Base-by-base conservation (phyloP, 2,113 vertebrate species). In the Hipposideros armiger region DNA sequence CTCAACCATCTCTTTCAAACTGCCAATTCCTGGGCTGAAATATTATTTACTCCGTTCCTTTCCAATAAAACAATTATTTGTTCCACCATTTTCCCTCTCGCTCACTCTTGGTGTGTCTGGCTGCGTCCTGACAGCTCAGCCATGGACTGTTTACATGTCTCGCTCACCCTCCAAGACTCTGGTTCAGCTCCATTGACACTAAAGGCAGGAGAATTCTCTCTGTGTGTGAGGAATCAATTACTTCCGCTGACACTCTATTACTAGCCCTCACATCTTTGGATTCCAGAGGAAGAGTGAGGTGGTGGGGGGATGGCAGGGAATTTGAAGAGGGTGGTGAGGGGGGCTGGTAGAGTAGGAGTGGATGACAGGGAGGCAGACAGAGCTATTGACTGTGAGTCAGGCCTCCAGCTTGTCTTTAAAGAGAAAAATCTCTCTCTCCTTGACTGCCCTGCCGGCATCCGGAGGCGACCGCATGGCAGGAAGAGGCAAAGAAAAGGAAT, bases 161-260 rank as follows among this genome's bases (percentile, higher is more conserved):
- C 95, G 96, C 98, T 98, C 96, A 97, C 97, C 97, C 98, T 98
- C 97, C 98, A 96, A 97, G 94, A 96, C 96, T 98, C 94, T 80
- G 97, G 98, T 98, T 98, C 98, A 98, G 98, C 98, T 98, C 98
- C 98, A 98, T 91, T 98, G 98, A 98, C 98, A 98, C 97, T 40
- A 89, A 97, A 98, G 98, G 98, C 98, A 98, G 98, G 97, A 97
- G 97, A 97, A 98, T 98, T 97, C 96, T 98, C 97, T 91, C 74
- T 32, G 98, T 96, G 98, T 96, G 97, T 98, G 98, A 98, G 98
- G 98, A 98, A 98, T 98, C 98, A 98, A 98, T 98, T 98, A 98
- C 98, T 98, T 98, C 98, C 97, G 96, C 98, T 97, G 97, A 98
- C 98, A 98, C 97, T 98, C 98, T 95, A 98, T 98, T 98, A 98